These are phyloP conservation scores for Toxostoma redivivum DNA, from an alignment of 2,113 vertebrate species.

Conservation along the genomic window DNA sequence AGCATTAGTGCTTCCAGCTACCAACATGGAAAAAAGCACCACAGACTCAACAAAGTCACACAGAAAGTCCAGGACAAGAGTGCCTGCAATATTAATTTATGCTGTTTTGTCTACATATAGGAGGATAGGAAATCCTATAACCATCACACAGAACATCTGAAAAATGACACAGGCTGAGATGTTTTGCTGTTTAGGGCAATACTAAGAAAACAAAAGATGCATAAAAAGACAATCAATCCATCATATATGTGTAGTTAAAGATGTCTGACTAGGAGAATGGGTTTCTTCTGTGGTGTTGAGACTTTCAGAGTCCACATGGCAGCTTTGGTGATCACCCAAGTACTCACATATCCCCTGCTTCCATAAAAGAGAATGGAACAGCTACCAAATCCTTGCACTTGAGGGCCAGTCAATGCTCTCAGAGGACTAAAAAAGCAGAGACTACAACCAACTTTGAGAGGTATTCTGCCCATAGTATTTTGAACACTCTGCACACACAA, in stretches of 20 bases:
- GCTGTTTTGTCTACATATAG: neutral
- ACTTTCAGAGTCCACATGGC: neutral
- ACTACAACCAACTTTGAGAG: neutral
- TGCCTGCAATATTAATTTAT: neutral
- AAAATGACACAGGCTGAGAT: neutral
- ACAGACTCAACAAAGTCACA: neutral
- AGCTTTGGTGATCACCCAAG: neutral
- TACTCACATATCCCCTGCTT: neutral
- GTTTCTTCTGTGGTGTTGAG: neutral
- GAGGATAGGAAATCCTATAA: neutral
- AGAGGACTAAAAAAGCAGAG: neutral
- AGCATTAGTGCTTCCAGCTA: neutral
- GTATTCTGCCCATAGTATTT: neutral
- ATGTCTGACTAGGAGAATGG: neutral
- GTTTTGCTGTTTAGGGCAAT: neutral
- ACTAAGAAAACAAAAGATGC: neutral
- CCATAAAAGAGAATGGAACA: neutral
- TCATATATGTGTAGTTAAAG: neutral
- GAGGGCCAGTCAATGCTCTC: neutral
- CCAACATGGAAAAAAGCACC: neutral
- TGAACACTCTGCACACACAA: neutral
- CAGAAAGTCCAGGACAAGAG: neutral
- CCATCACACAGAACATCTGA: neutral
- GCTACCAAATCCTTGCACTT: neutral
- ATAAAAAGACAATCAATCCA: neutral